A percentile compares a stretch with the other conserved stretches of the same genome.
Conservation (phyloP, 30 jellyfish, hydroid and myxozoan species). For the Hydra vulgaris region DNA sequence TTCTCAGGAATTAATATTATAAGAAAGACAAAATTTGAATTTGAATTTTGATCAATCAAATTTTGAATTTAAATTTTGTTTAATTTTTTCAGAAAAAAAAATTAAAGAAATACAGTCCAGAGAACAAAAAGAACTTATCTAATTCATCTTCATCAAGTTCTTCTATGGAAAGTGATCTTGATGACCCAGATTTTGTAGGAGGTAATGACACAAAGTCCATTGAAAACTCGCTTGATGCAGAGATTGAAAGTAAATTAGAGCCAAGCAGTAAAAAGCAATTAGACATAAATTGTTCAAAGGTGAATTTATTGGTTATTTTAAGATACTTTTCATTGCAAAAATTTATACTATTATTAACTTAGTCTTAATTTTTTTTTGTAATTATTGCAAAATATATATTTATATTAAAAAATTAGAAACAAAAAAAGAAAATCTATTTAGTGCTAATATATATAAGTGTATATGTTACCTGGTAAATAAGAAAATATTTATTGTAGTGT, state of each 20-base stretch:
- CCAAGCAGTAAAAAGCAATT: too few relatives aligned
- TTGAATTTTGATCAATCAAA: neutral
- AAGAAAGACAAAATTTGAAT: too few relatives aligned
- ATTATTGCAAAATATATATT: too few relatives aligned
- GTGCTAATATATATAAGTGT: too few relatives aligned
- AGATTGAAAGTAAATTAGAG: neutral
- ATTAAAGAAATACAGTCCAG: neutral
- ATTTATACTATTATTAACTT: too few relatives aligned
- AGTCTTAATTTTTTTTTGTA: too few relatives aligned
- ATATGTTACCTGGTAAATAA: too few relatives aligned
- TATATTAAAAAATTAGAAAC: too few relatives aligned
- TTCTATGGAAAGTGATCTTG: neutral
- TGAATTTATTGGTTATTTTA: neutral
- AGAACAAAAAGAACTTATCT: neutral
- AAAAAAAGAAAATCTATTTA: too few relatives aligned
- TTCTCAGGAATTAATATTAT: too few relatives aligned
- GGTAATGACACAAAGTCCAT: neutral
- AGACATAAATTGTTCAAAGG: neutral
- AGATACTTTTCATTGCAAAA: too few relatives aligned
- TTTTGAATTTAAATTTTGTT: neutral
- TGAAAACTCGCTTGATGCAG: neutral
- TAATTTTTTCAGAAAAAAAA: neutral
- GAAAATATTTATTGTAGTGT: too few relatives aligned
- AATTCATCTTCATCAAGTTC: neutral
- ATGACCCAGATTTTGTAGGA: neutral